Base-by-base conservation (phyloP, 1,140 invertebrate genomes). In the Venustaconcha ellipsiformis region DNA sequence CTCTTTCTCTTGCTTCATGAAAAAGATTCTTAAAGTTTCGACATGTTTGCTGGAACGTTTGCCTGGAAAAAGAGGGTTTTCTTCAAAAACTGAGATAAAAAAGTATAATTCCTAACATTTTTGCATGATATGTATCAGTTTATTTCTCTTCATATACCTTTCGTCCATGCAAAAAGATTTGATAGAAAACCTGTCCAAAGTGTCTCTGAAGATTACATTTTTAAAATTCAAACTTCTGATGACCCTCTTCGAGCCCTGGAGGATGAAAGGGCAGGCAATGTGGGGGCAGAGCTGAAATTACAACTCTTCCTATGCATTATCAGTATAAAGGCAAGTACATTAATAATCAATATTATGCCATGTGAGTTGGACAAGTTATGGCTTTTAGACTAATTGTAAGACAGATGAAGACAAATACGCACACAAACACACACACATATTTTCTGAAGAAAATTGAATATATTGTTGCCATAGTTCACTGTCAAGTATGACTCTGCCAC, bases 21-120 rank as follows among this genome's bases (percentile, higher is more conserved):
- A 96, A 95, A 79, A 96, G 90, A 70, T 92, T 91, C 90, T 96
- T 96, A 82, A 95, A 93, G 79, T 94, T 93, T 59, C 96, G 92
- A 77, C 95, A 95, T 57, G 94, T 91, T 64, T 92, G 91, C 84
- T 95, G 93, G 74, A 95, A 91, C 70, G 91, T 88, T 82, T 93
- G 92, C 82, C 92, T 92, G 81, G 15, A 88, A 82, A 59, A 72
- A 58, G 11, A 60, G 62, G 23, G 15, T 63, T 26, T n/a, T 18
- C 17, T n/a, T 48, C 60, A 11, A 11, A 37, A 13, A 70, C 15
- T 3, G 15, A 17, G 48, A 23, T n/a, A 14, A 26, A 63, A 70
- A 64, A 65, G 55, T 37, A 48, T 67, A 64, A 18, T 56, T 55
- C 57, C 63, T 8, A 14, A 55, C 23, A 0, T 66, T 30, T 71